Evolutionary conservation across 64 coral and sea anemone species (phyloP).

Genomic region (Pocillopora verrucosa): DNA sequence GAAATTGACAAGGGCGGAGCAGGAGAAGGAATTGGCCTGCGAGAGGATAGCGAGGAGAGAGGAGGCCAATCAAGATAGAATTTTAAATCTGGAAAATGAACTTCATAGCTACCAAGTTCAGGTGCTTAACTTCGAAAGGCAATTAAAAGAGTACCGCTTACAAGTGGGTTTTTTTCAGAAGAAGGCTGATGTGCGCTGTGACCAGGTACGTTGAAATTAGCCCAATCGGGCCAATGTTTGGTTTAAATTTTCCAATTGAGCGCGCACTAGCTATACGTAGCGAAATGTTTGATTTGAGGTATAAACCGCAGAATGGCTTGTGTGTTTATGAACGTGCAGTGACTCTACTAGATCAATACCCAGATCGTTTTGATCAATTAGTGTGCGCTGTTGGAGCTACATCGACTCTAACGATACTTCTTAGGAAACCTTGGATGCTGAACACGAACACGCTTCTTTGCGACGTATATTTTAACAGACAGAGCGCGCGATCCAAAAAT

Average conservation of each 20-base stretch:
- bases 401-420: not conserved
- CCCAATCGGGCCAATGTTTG: not conserved
- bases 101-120: constrained; percentile 92
- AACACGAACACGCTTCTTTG: not conserved
- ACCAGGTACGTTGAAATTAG: constrained; percentile 78
- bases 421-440: not conserved
- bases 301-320: constrained; percentile 43
- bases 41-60: constrained; percentile 81
- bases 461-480: not conserved
- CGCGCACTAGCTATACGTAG: not conserved
- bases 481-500: not conserved
- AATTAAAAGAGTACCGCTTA: constrained; percentile 89
- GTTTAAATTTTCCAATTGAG: constrained; percentile 28
- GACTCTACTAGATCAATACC: constrained; percentile 15
- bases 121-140: constrained; percentile 97
- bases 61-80: constrained; percentile 88
- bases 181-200: constrained; percentile 67
- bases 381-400: constrained; percentile 40
- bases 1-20: constrained; percentile 89
- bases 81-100: constrained; percentile 96
- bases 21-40: constrained; percentile 86
- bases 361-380: constrained; percentile 75
- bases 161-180: constrained; percentile 91
- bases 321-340: constrained; percentile 7
- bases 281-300: constrained; percentile 37